Evolutionary conservation across 2,797 vertebrate species (phyloP).

Genomic region (Tinamus major): DNA sequence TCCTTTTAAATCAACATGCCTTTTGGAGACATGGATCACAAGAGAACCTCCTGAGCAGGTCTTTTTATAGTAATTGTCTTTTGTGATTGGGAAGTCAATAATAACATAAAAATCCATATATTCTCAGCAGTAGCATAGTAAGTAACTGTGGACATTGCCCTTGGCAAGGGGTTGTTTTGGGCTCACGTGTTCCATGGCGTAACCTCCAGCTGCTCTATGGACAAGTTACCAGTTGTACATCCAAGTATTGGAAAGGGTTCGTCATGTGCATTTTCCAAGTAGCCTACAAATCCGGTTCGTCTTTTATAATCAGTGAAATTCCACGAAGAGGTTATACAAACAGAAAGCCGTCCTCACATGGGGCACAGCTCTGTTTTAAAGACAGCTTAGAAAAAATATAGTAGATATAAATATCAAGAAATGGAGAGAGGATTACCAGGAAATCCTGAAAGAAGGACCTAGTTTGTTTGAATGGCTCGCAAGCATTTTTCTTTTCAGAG

Average conservation of each 20-base stretch:
- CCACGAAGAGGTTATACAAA: background rate
- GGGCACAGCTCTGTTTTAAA: background rate
- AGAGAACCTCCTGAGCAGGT: background rate
- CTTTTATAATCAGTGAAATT: slow-evolving; percentile 5
- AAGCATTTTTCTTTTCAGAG: background rate
- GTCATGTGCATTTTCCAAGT: background rate
- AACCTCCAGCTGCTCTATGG: background rate
- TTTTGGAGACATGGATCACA: background rate
- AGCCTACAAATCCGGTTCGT: background rate
- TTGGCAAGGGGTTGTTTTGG: background rate
- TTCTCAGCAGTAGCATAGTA: background rate
- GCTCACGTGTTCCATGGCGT: background rate
- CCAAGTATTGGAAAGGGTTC: background rate
- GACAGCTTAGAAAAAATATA: background rate
- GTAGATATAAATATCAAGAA: background rate
- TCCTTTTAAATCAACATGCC: background rate
- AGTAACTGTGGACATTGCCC: background rate
- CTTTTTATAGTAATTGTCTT: background rate
- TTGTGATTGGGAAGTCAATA: background rate
- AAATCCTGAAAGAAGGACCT: background rate
- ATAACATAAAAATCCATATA: background rate
- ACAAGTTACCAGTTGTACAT: background rate
- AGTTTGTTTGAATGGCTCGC: background rate
- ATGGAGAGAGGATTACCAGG: background rate
- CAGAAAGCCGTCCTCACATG: slow-evolving; percentile 26